These are phyloP conservation scores for Takifugu rubripes DNA, from an alignment of 2,797 vertebrate genomes.

Conservation along the genomic window DNA sequence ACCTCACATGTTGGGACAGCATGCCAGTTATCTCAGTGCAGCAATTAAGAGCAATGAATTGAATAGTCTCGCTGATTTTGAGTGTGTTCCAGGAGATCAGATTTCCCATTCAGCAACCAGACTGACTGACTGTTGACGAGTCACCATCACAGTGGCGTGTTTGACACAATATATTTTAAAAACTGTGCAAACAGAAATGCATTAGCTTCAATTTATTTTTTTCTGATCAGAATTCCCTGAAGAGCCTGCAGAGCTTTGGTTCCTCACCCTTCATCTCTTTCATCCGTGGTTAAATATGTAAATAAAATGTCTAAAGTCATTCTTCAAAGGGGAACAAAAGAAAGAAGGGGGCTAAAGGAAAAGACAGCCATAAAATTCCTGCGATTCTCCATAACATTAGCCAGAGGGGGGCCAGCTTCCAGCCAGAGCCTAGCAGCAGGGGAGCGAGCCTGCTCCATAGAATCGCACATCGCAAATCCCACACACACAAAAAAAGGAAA, in stretches of 20 bases:
- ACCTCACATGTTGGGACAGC: constrained; percentile 71
- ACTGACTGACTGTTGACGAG: constrained; percentile 28
- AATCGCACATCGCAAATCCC: constrained; percentile 94
- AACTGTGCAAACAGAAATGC: constrained; percentile 72
- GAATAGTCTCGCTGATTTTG: constrained; percentile 25
- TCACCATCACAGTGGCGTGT: constrained; percentile 30
- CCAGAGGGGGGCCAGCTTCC: constrained; percentile 92
- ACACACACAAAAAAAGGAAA: constrained; percentile 75
- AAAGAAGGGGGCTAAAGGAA: constrained; percentile 89
- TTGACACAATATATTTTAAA: constrained; percentile 48
- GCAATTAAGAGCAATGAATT: constrained; percentile 47
- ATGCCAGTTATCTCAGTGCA: constrained; percentile 39
- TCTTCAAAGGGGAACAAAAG: constrained; percentile 99
- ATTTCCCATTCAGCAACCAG: constrained; percentile 20
- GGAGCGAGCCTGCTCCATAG: constrained; percentile 83
- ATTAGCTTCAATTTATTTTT: constrained; percentile 84
- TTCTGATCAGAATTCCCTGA: constrained; percentile 91
- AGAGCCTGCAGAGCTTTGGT: constrained; percentile 83
- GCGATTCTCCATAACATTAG: constrained; percentile 98
- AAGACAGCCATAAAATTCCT: constrained; percentile 99
- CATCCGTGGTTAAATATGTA: constrained; percentile 99
- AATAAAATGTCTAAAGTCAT: constrained; percentile 99
- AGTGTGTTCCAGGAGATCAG: constrained; percentile 18
- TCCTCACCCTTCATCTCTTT: constrained; percentile 86
- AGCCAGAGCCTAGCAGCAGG: constrained; percentile 93